Conservation (phyloP, 1,140 invertebrate genomes). For the Condylostylus longicornis region DNA sequence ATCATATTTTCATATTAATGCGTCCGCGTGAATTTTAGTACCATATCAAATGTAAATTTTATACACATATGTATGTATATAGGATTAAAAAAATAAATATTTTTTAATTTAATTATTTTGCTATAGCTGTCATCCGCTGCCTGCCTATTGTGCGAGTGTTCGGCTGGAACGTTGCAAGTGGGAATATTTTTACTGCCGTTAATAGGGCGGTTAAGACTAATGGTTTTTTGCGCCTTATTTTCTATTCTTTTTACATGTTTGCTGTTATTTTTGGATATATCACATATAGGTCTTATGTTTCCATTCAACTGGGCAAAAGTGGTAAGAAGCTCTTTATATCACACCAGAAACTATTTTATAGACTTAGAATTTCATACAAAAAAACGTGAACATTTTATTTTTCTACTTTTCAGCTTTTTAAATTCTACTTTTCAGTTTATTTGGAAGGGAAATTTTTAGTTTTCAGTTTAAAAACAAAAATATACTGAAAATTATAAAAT, state of each 20-base stretch:
- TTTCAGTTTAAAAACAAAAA: background rate
- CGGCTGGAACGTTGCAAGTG: slow-evolving; percentile 58
- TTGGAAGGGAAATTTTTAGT: no score
- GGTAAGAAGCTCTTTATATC: slow-evolving; percentile 39
- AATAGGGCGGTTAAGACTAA: slow-evolving; percentile 38
- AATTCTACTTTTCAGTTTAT: no score
- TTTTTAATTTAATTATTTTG: slow-evolving; percentile 1
- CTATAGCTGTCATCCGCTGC: slow-evolving; percentile 58
- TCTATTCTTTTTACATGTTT: slow-evolving; percentile 64
- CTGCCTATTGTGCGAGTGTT: slow-evolving; percentile 56
- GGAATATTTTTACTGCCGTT: slow-evolving; percentile 61
- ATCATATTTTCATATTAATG: background rate
- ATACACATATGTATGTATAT: no score
- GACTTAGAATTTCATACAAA: no score
- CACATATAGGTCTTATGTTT: slow-evolving; percentile 62
- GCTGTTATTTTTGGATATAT: slow-evolving; percentile 70
- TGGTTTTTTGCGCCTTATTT: slow-evolving; percentile 52
- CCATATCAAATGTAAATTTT: no score
- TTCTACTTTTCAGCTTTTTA: no score
- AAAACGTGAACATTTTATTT: no score
- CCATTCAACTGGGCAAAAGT: slow-evolving; percentile 69
- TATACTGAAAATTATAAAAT: no score
- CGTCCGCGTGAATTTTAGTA: background rate
- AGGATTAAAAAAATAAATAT: background rate
- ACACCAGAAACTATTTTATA: no score